These are phyloP conservation scores for Ypsolopha scabrella DNA, from an alignment of 2,888 invertebrate genomes.

Conservation along the genomic window DNA sequence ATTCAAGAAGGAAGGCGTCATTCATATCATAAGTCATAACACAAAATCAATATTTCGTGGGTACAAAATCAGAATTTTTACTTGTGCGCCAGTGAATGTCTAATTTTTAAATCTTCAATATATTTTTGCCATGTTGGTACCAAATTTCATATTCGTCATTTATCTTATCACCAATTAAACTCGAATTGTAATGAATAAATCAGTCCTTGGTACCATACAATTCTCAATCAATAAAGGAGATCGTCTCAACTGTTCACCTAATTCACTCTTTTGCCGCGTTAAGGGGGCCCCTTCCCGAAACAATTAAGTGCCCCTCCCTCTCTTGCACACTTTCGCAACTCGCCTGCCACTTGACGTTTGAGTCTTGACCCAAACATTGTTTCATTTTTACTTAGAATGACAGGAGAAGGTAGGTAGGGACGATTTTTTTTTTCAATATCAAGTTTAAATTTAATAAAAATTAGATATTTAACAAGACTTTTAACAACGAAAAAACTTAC, in stretches of 20 bases:
- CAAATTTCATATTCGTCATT: neutral
- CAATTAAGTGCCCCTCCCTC: constrained; percentile 44
- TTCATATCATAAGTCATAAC: too few relatives aligned
- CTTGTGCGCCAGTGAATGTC: neutral
- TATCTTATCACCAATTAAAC: neutral
- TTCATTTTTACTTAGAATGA: too few relatives aligned
- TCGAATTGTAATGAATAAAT: neutral
- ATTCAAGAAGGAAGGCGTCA: too few relatives aligned
- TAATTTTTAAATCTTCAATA: neutral
- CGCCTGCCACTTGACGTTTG: constrained; percentile 10
- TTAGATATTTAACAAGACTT: too few relatives aligned
- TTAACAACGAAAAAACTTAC: too few relatives aligned
- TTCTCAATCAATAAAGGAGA: constrained; percentile 26
- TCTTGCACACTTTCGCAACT: constrained; percentile 7
- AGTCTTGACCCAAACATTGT: too few relatives aligned
- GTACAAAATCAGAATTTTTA: neutral
- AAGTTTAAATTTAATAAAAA: too few relatives aligned
- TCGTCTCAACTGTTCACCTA: constrained; percentile 23
- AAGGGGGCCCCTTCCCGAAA: constrained; percentile 18
- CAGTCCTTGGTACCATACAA: neutral
- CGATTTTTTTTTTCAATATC: too few relatives aligned
- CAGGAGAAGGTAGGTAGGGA: too few relatives aligned
- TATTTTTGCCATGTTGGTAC: neutral
- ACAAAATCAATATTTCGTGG: neutral
- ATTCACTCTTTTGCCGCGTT: constrained; percentile 21